Conservation (phyloP, 2,113 vertebrate species). For the Pelmatolapia mariae region DNA sequence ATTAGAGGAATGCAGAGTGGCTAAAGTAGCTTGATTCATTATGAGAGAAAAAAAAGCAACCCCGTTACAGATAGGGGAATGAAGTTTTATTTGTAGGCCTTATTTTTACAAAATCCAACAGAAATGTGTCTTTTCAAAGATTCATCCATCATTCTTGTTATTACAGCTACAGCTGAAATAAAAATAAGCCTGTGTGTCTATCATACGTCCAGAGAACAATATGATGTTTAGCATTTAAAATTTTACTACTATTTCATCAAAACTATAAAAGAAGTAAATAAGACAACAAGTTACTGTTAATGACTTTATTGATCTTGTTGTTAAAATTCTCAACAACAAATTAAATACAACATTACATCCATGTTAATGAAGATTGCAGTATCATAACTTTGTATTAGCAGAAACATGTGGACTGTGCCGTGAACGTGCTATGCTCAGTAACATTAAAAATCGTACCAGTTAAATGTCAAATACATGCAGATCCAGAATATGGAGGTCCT, state of each 20-base stretch:
- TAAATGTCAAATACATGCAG: not conserved
- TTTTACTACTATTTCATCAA: not conserved
- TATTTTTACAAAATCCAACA: not conserved
- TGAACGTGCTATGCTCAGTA: not conserved
- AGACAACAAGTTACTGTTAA: not conserved
- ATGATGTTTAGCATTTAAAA: not conserved
- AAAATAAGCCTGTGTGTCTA: not conserved
- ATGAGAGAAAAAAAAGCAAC: not conserved
- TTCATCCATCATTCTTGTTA: not conserved
- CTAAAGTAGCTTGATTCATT: not conserved
- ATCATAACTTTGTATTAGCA: not conserved
- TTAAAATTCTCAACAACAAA: not conserved
- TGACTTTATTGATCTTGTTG: not conserved
- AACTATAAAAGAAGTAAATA: not conserved
- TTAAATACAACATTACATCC: not conserved
- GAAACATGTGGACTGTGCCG: not conserved
- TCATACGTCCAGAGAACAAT: not conserved
- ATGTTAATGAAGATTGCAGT: not conserved
- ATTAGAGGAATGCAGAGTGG: not conserved
- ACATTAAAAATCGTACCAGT: not conserved
- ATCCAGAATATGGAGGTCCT: not conserved
- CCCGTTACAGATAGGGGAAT: not conserved
- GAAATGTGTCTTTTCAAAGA: not conserved
- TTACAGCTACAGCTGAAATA: not conserved
- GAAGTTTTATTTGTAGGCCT: not conserved